A percentile compares a stretch with the other conserved stretches of the same genome.
These are phyloP conservation scores for Heterodera carotae DNA, from an alignment of 1,140 invertebrate species.

Conservation along the genomic window DNA sequence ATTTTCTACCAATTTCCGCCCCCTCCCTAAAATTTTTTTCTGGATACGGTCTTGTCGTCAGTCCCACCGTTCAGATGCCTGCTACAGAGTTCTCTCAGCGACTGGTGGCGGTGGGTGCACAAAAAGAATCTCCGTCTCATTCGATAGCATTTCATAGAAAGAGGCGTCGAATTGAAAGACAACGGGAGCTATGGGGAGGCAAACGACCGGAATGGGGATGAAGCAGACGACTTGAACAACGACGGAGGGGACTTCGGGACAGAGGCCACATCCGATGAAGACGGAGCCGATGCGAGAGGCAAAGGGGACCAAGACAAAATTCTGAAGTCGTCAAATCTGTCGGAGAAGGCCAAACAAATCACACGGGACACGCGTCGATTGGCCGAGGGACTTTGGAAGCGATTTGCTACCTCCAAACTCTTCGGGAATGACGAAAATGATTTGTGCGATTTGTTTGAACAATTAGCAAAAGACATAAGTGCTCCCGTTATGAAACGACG, in stretches of 20 bases:
- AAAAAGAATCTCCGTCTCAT: background rate
- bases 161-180: background rate
- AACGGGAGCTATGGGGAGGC: background rate
- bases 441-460: background rate
- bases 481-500: background rate
- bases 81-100: slow-evolving; percentile 9
- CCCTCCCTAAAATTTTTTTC: too few species aligned
- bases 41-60: too few species aligned
- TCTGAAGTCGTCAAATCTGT: background rate
- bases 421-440: background rate
- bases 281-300: background rate
- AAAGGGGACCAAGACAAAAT: background rate
- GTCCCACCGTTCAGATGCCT: background rate
- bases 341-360: background rate
- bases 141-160: background rate
- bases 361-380: background rate
- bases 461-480: background rate
- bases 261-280: background rate
- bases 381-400: background rate
- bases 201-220: background rate
- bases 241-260: background rate
- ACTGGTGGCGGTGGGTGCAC: background rate
- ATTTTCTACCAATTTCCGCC: too few species aligned
- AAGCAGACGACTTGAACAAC: background rate
- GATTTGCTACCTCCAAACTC: background rate